Evolutionary conservation across 2,797 vertebrate genomes (phyloP).

Genomic region (Sebastes matsubarae): DNA sequence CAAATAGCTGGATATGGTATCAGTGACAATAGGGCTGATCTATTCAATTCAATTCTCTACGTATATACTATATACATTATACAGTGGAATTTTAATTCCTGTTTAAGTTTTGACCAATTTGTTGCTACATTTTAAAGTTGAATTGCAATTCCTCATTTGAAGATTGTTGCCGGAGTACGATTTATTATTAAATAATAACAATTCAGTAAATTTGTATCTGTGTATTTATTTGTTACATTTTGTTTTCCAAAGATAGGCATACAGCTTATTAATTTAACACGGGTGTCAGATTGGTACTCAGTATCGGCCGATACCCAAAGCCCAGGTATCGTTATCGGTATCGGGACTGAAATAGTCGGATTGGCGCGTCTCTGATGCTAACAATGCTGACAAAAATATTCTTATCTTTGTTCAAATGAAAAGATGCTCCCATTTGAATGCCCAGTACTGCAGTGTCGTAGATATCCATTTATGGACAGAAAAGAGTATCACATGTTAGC

Average conservation of each 20-base stretch:
- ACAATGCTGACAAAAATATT: not conserved
- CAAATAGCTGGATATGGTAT: not conserved
- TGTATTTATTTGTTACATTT: not conserved
- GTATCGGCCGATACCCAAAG: not conserved
- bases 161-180: too few relatives aligned
- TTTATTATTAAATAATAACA: not conserved
- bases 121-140: not conserved
- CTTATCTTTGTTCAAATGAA: not conserved
- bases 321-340: not conserved
- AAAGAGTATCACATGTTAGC: not conserved
- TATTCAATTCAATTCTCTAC: not conserved
- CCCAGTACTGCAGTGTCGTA: not conserved
- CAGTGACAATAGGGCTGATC: not conserved
- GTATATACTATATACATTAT: not conserved
- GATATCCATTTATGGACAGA: not conserved
- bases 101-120: not conserved
- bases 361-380: not conserved
- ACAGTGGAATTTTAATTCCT: not conserved
- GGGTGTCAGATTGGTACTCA: not conserved
- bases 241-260: not conserved
- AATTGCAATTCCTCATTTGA: too few relatives aligned
- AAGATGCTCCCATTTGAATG: not conserved
- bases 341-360: not conserved
- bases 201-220: not conserved
- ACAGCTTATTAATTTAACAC: not conserved